Evolutionary conservation across 2,888 invertebrate genomes (phyloP).

Genomic region (Papilio gigon): DNA sequence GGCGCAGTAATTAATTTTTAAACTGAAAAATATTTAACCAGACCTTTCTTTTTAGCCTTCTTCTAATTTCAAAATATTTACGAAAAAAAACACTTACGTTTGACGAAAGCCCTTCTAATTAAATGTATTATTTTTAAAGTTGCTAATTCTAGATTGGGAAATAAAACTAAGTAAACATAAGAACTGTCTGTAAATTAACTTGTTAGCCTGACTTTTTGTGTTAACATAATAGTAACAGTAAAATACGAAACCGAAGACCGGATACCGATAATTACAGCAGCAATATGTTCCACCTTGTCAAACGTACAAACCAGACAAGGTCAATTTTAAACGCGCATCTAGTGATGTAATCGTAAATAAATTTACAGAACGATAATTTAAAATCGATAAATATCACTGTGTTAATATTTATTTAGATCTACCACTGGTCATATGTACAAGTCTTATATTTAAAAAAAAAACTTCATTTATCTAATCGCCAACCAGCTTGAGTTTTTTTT

Average conservation of each 20-base stretch:
- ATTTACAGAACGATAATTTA: background rate
- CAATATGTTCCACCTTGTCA: background rate
- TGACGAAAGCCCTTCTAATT: too few relatives aligned
- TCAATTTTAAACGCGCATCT: background rate
- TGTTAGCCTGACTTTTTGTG: background rate
- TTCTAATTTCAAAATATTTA: too few relatives aligned
- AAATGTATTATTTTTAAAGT: too few relatives aligned
- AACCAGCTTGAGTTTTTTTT: too few relatives aligned
- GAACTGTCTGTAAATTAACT: background rate
- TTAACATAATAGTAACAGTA: background rate
- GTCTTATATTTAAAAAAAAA: too few relatives aligned
- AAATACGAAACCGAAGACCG: background rate
- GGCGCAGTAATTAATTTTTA: background rate
- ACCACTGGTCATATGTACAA: background rate
- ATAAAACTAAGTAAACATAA: background rate
- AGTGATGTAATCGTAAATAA: conserved; percentile 1
- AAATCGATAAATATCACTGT: background rate
- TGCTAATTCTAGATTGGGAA: background rate
- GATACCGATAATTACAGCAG: background rate
- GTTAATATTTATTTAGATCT: background rate
- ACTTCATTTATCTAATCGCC: too few relatives aligned
- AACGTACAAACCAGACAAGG: background rate
- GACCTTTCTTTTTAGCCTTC: too few relatives aligned
- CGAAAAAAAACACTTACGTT: too few relatives aligned
- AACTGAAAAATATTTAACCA: too few relatives aligned